These are phyloP conservation scores for Pocillopora damicornis DNA, from an alignment of 64 coral and sea anemone genomes.

Conservation along the genomic window DNA sequence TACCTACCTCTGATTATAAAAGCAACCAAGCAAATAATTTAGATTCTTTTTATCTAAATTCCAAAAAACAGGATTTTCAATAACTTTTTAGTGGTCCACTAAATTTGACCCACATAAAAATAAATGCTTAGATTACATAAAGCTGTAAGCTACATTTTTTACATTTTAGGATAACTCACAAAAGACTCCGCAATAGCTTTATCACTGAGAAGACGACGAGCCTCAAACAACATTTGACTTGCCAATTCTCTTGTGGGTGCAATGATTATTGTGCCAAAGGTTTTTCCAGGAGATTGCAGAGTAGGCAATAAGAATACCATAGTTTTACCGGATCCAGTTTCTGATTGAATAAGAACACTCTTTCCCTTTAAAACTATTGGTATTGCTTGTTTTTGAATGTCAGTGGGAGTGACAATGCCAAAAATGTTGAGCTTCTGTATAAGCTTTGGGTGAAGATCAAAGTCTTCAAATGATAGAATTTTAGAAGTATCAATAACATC, in stretches of 20 bases:
- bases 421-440: constrained; percentile 50
- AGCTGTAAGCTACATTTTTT: too few relatives aligned
- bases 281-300: constrained; percentile 75
- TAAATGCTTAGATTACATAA: too few relatives aligned
- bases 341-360: constrained; percentile 76
- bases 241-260: constrained; percentile 84
- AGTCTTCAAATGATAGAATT: constrained; percentile 46
- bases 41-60: too few relatives aligned
- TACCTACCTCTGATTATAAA: too few relatives aligned
- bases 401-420: constrained; percentile 48
- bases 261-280: constrained; percentile 79
- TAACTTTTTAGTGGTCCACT: too few relatives aligned
- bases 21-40: too few relatives aligned
- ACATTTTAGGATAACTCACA: constrained; percentile 44
- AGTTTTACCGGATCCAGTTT: constrained; percentile 90
- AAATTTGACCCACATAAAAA: too few relatives aligned
- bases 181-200: constrained; percentile 77
- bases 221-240: constrained; percentile 85
- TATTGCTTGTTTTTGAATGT: constrained; percentile 69
- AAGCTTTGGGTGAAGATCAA: constrained; percentile 81
- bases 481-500: constrained; percentile 7
- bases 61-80: too few relatives aligned
- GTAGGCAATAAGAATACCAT: constrained; percentile 80
- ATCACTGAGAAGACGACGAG: constrained; percentile 68
- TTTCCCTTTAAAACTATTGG: constrained; percentile 54